Evolutionary conservation across 1,140 invertebrate genomes (phyloP), one percentile per base, ranked within the genome.

Genomic region (Lamellibrachia luymesi): DNA sequence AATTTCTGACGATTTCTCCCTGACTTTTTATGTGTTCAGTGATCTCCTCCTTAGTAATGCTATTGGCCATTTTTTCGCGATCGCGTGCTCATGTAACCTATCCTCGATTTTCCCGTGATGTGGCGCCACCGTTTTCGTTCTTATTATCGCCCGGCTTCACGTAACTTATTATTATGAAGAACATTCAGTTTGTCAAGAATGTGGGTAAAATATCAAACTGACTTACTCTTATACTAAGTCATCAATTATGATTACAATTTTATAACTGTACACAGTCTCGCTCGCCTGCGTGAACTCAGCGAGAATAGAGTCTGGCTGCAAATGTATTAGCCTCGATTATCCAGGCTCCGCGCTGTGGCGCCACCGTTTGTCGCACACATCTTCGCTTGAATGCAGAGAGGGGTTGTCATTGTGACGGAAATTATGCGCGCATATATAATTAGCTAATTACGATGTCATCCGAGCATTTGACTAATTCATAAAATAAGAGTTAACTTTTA

Each of bases 1-100:
- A 96, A 96, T 98, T 97, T 95, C 98, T 96, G 13, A 98, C 98
- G 94, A 98, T 94, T 96, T 98, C 98, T 93, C 98, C 97, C 96
- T 98, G 98, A 94, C 97, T 96, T 96, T 98, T 98, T 94, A 98
- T 98, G 96, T 97, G 96, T 95, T 97, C 97, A 93, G 95, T 94
- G 25, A 96, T 92, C 38, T 92, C 93, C 13, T 94, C 93, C 80
- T 7, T 91, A 80, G 64, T 22, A 80, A 10, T 80, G 13, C 93
- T 52, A 27, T 94, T 93, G 38, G 50, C 93, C 92, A 91, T 91
- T 91, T n/a, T 91, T 91, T 91, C 64, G 64, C 25, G 64, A 80
- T 80, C 64, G 64, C 64, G 64, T 80, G 64, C 17, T 22, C 64
- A 22, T 56, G 38, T 38, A 38, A 38, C 38, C 52, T 56, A 56